Evolutionary conservation across 2,797 vertebrate species (phyloP).

Genomic region (Cyprinodon diabolis): DNA sequence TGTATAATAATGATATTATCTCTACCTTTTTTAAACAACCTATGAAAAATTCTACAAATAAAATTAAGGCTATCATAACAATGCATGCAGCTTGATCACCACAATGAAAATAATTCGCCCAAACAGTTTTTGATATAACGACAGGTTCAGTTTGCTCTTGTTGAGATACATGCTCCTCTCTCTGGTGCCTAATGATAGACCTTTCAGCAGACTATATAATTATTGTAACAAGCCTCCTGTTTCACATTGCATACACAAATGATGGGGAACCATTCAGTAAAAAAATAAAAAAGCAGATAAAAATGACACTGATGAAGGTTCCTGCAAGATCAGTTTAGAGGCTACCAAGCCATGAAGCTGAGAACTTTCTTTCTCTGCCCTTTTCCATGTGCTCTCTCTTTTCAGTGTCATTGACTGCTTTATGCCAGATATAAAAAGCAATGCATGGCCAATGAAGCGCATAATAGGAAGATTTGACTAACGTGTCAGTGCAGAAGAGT

Average conservation of each 20-base stretch:
- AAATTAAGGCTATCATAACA: neutral
- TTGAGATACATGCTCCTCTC: slow-evolving; percentile 58
- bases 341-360: slow-evolving; percentile 37
- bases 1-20: neutral
- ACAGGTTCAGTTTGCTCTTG: slow-evolving; percentile 38
- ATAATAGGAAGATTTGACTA: slow-evolving; percentile 77
- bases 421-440: slow-evolving; percentile 73
- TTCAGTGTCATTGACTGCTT: slow-evolving; percentile 73
- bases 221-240: slow-evolving; percentile 64
- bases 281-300: slow-evolving; percentile 34
- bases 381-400: slow-evolving; percentile 54
- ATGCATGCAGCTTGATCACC: neutral
- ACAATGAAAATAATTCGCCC: neutral
- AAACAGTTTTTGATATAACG: slow-evolving; percentile 33
- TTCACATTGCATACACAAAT: slow-evolving; percentile 41
- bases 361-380: slow-evolving; percentile 20
- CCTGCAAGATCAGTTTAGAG: slow-evolving; percentile 39
- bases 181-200: slow-evolving; percentile 65
- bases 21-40: neutral
- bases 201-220: slow-evolving; percentile 62
- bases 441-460: slow-evolving; percentile 69
- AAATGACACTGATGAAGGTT: slow-evolving; percentile 52
- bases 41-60: neutral
- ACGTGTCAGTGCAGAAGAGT: slow-evolving; percentile 67
- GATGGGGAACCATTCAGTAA: slow-evolving; percentile 50